Evolutionary conservation across 1,140 invertebrate species (phyloP), one percentile per base, ranked within the genome.

Genomic region (Drosophila willistoni): DNA sequence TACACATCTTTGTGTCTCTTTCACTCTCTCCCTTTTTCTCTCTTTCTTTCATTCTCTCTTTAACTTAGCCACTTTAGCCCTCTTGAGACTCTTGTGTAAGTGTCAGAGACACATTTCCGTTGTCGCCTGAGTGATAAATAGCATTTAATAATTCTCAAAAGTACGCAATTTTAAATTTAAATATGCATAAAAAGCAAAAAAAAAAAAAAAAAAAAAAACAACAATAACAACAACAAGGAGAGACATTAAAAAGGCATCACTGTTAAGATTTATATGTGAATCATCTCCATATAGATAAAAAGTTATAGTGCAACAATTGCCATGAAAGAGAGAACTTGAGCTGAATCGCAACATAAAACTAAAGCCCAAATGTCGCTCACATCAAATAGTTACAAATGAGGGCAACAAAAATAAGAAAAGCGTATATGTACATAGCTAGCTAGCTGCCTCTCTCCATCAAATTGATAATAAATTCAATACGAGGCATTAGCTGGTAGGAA

Each of bases 111-210:
- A 87, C 64, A 73, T 79, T 79, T 81, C 81, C 81, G 81, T 62
- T 69, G 70, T 61, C 78, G 55, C 78, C 60, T 60, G 64, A 66
- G 67, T 85, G 82, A 86, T 81, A 85, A 85, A 87, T 87, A 68
- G 79, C 68, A 73, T 65, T 86, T 78, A 81, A 86, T 79, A 86
- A 70, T 81, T 81, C 78, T 61, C 36, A 55, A 29, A 29, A 64
- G 51, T 34, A 55, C 17, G 57, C 54, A 63, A 36, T 42, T 34
- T 41, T 34, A 54, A 51, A 29, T 66, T 73, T 22, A 33, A 55
- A 34, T 41, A 39, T 57, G 47, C 44, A 39, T 6, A 29, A 29
- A 25, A 56, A 19, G 39, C 34, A 68, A 47, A 47, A 64, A 44
- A n/a, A n/a, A n/a, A n/a, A n/a, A n/a, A n/a, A n/a, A n/a, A n/a